These are phyloP conservation scores for Drosophila incognita DNA, from an alignment of 2,888 invertebrate genomes.

Conservation along the genomic window DNA sequence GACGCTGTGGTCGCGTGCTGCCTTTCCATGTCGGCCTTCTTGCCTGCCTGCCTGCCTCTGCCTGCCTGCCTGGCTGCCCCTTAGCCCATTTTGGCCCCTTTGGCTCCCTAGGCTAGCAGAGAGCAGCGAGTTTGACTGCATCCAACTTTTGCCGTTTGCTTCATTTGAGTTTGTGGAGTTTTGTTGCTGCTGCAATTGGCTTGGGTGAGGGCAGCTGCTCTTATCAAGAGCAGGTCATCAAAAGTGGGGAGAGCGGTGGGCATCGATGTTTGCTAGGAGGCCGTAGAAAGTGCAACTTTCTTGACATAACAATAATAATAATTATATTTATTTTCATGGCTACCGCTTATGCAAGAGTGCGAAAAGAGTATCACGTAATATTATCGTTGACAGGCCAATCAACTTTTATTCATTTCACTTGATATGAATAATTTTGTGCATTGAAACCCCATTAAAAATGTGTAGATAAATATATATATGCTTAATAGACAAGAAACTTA, in stretches of 20 bases:
- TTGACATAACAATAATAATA: slow-evolving; percentile 20
- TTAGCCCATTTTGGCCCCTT: slow-evolving; percentile 21
- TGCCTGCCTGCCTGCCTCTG: slow-evolving; percentile 27
- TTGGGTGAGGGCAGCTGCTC: slow-evolving; percentile 34
- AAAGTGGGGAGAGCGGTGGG: slow-evolving; percentile 9
- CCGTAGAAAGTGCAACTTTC: slow-evolving; percentile 63
- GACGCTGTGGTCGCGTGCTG: slow-evolving; percentile 80
- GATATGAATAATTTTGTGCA: background rate
- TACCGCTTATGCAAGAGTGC: background rate
- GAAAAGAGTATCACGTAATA: background rate
- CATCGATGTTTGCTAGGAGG: slow-evolving; percentile 43
- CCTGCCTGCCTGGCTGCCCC: slow-evolving; percentile 2
- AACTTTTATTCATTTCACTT: background rate
- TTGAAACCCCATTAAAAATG: background rate
- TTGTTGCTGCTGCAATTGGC: slow-evolving; percentile 48
- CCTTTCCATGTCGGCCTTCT: slow-evolving; percentile 13
- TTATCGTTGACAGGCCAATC: slow-evolving; percentile 5
- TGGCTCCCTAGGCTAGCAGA: slow-evolving; percentile 30
- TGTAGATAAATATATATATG: background rate
- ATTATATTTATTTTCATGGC: slow-evolving; percentile 13
- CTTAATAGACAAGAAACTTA: too few species aligned
- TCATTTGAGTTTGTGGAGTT: slow-evolving; percentile 49
- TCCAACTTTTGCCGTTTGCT: slow-evolving; percentile 57
- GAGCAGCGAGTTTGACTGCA: slow-evolving; percentile 28
- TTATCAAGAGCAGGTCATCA: slow-evolving; percentile 77